Conservation (phyloP, 2,797 vertebrate species). For the Darevskia nairensis region DNA sequence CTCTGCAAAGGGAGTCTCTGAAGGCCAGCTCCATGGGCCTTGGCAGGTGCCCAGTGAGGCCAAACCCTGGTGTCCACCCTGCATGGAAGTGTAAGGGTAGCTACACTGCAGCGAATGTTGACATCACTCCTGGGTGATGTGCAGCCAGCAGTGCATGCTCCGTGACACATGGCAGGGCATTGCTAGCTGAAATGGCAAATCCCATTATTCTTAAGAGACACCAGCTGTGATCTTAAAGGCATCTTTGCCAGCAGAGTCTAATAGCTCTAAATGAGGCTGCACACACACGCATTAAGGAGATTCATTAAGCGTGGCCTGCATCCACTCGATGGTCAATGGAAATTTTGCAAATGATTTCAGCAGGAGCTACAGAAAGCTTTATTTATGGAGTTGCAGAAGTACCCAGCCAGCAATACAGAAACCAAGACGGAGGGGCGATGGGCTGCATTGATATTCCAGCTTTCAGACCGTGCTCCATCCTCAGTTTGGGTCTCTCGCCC, state of each 20-base stretch:
- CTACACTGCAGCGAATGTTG: neutral
- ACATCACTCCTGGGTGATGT: neutral
- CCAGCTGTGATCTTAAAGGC: neutral
- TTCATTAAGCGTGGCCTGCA: slow-evolving; percentile 18
- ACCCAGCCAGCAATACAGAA: neutral
- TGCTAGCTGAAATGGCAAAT: slow-evolving; percentile 11
- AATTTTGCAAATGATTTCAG: neutral
- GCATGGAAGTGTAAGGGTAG: neutral
- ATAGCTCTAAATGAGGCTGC: slow-evolving; percentile 14
- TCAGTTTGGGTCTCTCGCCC: neutral
- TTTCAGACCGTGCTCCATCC: neutral
- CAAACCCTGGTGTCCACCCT: neutral
- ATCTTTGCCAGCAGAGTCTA: slow-evolving; percentile 7
- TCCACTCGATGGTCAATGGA: neutral
- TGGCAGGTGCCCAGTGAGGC: neutral
- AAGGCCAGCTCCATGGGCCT: neutral
- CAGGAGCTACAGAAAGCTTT: slow-evolving; percentile 15
- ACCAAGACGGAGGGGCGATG: neutral
- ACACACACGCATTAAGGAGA: neutral
- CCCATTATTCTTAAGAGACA: neutral
- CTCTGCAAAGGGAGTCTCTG: neutral
- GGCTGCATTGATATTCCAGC: neutral
- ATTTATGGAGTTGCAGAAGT: slow-evolving; percentile 2
- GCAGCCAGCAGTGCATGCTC: neutral
- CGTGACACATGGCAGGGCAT: neutral